A percentile compares a stretch with the other conserved stretches of the same genome.
Evolutionary conservation across 2,113 vertebrate species (phyloP).

Genomic region (Pogona vitticeps): DNA sequence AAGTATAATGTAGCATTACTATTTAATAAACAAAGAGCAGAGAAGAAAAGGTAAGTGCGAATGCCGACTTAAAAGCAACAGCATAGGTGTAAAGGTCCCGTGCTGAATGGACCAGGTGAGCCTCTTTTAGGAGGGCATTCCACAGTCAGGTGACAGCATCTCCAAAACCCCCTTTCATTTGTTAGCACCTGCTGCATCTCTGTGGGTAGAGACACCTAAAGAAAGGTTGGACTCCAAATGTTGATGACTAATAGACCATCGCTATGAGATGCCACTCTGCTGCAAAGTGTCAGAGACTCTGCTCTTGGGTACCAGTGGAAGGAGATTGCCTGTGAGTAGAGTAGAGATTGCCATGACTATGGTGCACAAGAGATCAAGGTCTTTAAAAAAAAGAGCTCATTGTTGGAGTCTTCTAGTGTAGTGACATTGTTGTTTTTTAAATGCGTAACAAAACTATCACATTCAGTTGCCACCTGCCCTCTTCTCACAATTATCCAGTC

Average conservation of each 20-base stretch:
- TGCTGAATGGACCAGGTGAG: too few species aligned
- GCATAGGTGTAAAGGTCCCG: background rate
- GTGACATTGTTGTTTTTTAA: background rate
- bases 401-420: too few species aligned
- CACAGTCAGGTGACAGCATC: background rate
- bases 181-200: too few species aligned
- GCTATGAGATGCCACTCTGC: background rate
- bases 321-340: background rate
- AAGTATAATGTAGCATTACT: too few species aligned
- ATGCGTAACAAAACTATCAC: background rate
- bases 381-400: background rate
- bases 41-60: background rate
- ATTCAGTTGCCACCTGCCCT: background rate
- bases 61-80: background rate
- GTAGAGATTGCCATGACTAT: background rate
- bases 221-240: background rate
- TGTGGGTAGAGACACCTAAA: too few species aligned
- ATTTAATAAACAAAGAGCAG: background rate
- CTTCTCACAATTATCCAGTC: background rate
- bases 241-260: background rate
- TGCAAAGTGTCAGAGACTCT: background rate
- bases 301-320: background rate
- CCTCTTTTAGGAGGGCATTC: background rate
- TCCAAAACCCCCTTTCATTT: too few species aligned
- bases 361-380: background rate